Conservation (phyloP, 1,140 invertebrate genomes). For the Zaprionus vittiger region DNA sequence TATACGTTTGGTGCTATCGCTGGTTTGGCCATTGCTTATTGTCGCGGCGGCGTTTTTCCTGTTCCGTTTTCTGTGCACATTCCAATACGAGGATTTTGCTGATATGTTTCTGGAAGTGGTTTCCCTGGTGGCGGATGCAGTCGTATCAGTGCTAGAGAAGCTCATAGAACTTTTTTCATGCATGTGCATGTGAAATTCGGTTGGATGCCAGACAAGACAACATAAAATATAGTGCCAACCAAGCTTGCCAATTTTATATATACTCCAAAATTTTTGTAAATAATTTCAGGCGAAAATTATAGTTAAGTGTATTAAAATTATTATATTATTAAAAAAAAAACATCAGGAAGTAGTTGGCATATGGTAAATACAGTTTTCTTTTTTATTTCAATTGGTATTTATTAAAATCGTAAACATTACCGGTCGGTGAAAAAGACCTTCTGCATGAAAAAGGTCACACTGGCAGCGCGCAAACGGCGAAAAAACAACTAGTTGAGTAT, state of each 20-base stretch:
- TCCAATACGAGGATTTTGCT: slow-evolving; percentile 5
- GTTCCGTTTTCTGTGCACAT: slow-evolving; percentile 28
- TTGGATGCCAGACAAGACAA: not conserved
- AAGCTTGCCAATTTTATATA: not conserved
- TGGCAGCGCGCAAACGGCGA: not conserved
- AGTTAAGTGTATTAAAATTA: not conserved
- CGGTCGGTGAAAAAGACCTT: not conserved
- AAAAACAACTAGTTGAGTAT: not conserved
- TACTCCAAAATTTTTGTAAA: slow-evolving; percentile 5
- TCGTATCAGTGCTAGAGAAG: slow-evolving; percentile 5
- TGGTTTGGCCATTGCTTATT: slow-evolving; percentile 51
- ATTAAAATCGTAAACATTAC: not conserved
- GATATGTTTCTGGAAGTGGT: slow-evolving; percentile 19
- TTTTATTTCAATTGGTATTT: slow-evolving; percentile 10
- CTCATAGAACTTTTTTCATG: not conserved
- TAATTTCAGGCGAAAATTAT: slow-evolving; percentile 6
- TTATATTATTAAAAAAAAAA: not conserved
- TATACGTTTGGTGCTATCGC: slow-evolving; percentile 35
- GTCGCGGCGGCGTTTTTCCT: slow-evolving; percentile 37
- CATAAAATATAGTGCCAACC: not conserved
- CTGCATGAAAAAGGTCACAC: slow-evolving; percentile 11
- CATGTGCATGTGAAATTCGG: not conserved
- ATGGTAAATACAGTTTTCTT: not conserved
- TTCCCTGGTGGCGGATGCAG: not conserved
- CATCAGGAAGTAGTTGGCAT: not conserved